phyloP scores from a whole-genome alignment of 2,888 invertebrate species.

The Dastarcus helophoroides region DNA sequence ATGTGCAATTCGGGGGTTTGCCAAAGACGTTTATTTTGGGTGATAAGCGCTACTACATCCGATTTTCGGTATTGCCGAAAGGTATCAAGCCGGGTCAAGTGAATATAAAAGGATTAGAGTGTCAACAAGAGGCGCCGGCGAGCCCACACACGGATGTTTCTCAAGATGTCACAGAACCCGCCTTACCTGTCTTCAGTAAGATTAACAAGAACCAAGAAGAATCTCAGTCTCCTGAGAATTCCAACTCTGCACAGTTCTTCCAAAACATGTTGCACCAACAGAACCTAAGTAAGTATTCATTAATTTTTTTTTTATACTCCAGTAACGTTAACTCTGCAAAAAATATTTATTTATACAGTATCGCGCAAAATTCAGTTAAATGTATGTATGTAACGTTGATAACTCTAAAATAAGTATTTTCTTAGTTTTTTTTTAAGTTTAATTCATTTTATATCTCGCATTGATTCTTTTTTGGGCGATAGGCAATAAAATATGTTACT shows the following conservation, averaged over 20 bases:
- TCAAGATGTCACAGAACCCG: constrained; percentile 26
- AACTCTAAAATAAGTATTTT: constrained; percentile 3
- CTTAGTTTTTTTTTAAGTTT: constrained; percentile 3
- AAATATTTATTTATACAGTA: no score
- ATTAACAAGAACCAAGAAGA: constrained; percentile 12
- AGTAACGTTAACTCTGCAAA: no score
- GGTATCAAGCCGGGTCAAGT: constrained; percentile 61
- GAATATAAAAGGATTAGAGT: constrained; percentile 63
- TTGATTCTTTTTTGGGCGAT: no score
- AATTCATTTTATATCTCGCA: no score
- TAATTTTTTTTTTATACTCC: no score
- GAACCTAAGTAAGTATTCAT: constrained; percentile 28
- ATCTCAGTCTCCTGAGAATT: constrained; percentile 27
- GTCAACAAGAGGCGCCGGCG: constrained; percentile 25
- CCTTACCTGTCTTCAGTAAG: constrained; percentile 21
- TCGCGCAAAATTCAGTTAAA: no score
- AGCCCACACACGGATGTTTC: constrained; percentile 8
- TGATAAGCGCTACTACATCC: constrained; percentile 65
- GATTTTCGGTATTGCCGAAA: constrained; percentile 68
- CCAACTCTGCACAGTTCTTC: constrained; percentile 30
- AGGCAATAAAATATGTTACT: no score
- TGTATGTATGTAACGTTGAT: no score
- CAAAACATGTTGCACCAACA: constrained; percentile 30
- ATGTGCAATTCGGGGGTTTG: constrained; percentile 72
- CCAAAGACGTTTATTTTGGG: constrained; percentile 66